Conservation (phyloP, 1,140 invertebrate genomes). For the Drosophila kohkoa region DNA sequence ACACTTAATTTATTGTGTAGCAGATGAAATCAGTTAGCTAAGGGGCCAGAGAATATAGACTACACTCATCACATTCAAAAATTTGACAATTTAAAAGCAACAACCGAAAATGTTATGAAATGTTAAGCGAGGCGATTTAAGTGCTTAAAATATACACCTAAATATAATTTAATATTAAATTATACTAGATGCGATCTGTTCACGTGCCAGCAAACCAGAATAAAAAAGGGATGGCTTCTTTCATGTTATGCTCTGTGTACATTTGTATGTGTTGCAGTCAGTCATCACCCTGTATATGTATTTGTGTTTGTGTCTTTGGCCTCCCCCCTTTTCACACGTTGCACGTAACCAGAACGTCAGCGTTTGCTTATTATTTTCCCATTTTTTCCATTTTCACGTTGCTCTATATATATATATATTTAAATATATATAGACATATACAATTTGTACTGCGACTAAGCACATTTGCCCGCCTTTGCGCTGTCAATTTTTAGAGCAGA, state of each 20-base stretch:
- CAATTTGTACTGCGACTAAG: conserved; percentile 12
- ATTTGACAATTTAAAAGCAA: conserved; percentile 39
- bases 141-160: conserved; percentile 32
- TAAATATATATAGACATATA: conserved; percentile 10
- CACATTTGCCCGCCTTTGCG: conserved; percentile 36
- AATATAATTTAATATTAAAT: conserved; percentile 12
- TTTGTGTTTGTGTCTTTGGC: conserved; percentile 23
- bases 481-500: conserved; percentile 24
- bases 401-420: conserved; percentile 25
- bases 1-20: background rate
- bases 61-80: conserved; percentile 18
- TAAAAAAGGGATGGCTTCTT: conserved; percentile 12
- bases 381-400: conserved; percentile 53
- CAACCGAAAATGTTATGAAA: conserved; percentile 36
- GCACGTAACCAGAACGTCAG: conserved; percentile 60
- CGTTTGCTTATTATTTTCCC: conserved; percentile 24
- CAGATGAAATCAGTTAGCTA: background rate
- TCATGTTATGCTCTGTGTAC: background rate
- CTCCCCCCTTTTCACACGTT: conserved; percentile 32
- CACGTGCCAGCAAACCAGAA: conserved; percentile 33
- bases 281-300: conserved; percentile 35
- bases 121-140: conserved; percentile 36
- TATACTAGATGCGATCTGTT: conserved; percentile 8
- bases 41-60: background rate
- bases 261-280: background rate